Conservation (phyloP, 1,140 invertebrate species). For the Diabrotica undecimpunctata region DNA sequence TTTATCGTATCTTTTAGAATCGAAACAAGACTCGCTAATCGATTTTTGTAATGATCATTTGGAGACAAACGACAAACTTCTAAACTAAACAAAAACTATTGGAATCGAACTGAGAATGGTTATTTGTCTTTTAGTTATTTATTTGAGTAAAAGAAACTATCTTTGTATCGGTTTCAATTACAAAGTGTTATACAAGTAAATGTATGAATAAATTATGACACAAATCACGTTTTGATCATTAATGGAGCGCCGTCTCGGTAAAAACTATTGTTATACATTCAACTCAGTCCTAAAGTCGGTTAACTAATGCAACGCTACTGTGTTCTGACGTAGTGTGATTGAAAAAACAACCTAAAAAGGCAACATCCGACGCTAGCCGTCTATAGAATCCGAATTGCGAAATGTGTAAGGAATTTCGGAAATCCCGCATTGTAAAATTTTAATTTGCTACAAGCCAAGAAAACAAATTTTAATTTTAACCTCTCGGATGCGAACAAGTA, state of each 20-base stretch:
- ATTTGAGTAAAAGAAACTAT: too few relatives aligned
- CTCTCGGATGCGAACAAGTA: neutral
- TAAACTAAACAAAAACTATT: too few relatives aligned
- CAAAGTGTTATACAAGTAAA: too few relatives aligned
- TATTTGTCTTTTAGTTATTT: too few relatives aligned
- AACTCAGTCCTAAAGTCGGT: neutral
- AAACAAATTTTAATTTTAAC: slow-evolving; percentile 13
- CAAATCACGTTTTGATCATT: neutral
- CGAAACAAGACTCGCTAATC: too few relatives aligned
- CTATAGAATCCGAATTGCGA: slow-evolving; percentile 17
- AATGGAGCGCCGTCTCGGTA: neutral
- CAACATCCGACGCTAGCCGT: slow-evolving; percentile 3
- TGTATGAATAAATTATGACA: neutral
- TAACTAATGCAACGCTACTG: slow-evolving; percentile 13
- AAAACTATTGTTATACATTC: neutral
- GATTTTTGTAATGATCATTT: too few relatives aligned
- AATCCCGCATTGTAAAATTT: slow-evolving; percentile 24
- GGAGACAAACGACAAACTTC: too few relatives aligned
- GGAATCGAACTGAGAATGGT: too few relatives aligned
- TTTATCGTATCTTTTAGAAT: too few relatives aligned
- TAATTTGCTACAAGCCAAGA: slow-evolving; percentile 7
- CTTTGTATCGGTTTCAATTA: too few relatives aligned
- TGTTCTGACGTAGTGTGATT: slow-evolving; percentile 9
- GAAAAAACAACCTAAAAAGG: slow-evolving; percentile 11
- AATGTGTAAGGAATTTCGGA: slow-evolving; percentile 24